These are phyloP conservation scores for Propithecus coquereli DNA, from an alignment of 2,113 vertebrate species.

Conservation along the genomic window DNA sequence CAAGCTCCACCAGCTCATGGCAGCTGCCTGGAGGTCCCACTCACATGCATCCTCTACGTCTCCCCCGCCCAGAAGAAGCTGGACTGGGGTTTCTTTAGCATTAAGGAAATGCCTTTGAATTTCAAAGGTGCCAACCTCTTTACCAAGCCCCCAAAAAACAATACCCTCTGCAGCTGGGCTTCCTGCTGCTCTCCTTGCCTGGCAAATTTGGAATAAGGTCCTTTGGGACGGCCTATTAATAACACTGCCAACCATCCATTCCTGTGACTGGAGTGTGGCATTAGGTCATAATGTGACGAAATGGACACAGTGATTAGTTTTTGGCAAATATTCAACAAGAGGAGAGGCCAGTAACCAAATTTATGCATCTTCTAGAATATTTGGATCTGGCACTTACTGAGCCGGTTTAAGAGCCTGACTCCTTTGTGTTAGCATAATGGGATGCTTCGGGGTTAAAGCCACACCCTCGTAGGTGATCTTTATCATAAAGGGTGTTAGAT, in stretches of 20 bases:
- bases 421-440: background rate
- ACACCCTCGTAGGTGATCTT: background rate
- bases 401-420: background rate
- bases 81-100: background rate
- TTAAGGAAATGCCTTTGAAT: background rate
- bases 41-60: fast-evolving
- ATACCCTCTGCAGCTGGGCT: background rate
- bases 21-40: fast-evolving
- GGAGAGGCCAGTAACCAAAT: background rate
- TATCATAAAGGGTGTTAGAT: background rate
- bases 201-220: background rate
- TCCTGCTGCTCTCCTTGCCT: background rate
- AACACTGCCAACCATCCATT: background rate
- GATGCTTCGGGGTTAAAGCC: background rate
- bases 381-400: background rate
- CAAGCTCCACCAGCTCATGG: fast-evolving
- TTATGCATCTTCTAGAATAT: background rate
- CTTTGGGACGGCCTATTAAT: background rate
- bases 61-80: background rate
- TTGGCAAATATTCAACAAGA: background rate
- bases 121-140: background rate
- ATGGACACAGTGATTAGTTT: background rate
- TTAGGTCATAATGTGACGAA: background rate
- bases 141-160: background rate
- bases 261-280: background rate